Evolutionary conservation across 2,113 vertebrate species (phyloP).

Genomic region (Sardina pilchardus): DNA sequence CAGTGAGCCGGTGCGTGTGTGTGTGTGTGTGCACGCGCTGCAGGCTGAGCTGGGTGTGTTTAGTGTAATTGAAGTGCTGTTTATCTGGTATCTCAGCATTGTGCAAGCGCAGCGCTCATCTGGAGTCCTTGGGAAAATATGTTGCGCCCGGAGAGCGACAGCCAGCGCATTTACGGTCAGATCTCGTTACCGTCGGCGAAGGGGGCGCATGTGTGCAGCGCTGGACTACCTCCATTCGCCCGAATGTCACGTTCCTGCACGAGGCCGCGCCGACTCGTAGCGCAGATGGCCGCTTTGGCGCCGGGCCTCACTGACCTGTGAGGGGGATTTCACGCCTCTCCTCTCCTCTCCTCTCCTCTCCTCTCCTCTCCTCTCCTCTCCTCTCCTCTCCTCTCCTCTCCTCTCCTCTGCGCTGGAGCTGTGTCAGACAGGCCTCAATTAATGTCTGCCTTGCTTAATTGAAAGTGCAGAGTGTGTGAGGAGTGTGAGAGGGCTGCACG

Average conservation of each 20-base stretch:
- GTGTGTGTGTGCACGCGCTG: too few relatives aligned
- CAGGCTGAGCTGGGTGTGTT: background rate
- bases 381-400: background rate
- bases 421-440: background rate
- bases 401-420: background rate
- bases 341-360: background rate
- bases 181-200: background rate
- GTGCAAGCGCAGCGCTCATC: background rate
- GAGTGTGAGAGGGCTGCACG: background rate
- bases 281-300: background rate
- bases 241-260: background rate
- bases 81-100: background rate
- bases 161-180: background rate
- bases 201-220: background rate
- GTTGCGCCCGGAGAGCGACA: background rate
- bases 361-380: background rate
- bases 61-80: constrained; percentile 1
- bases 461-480: background rate
- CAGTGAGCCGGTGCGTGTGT: too few relatives aligned
- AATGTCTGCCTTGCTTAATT: background rate
- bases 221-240: background rate
- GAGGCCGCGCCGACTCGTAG: background rate
- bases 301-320: background rate
- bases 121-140: background rate
- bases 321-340: background rate